Base-by-base conservation (phyloP, 2,888 invertebrate species). In the Drosophila kanekoi region DNA sequence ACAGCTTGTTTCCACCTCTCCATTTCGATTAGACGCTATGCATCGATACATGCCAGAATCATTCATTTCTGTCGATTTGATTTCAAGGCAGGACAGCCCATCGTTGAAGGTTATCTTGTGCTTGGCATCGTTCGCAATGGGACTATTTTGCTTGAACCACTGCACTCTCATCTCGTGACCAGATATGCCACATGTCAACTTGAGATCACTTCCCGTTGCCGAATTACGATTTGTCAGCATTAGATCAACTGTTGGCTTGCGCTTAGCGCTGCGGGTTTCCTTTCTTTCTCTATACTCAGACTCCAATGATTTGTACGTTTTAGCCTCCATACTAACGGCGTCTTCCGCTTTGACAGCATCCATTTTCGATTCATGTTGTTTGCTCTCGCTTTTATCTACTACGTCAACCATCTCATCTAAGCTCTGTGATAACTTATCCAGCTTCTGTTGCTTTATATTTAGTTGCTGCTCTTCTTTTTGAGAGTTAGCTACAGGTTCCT, bases 41-140 rank as follows among this genome's bases (percentile, higher is more conserved):
- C 97, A 97, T 14, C 95, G 94, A 89, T 97, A 97, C 86, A 96
- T 95, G 20, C 96, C 97, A 11, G 95, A 94, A 92, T 97, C 97
- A 65, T 93, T 93, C 0, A 94, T 93, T 13, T 94, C 93, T 1
- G 95, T 95, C 79, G 95, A 94, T 41, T 94, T 91, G 28, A 97
- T 94, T 93, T 97, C 96, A 67, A 97, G 91, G 54, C 95, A 96
- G 32, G 95, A 85, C 3, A 92, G 77, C 16, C 92, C 95, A 69
- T 96, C 93, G 4, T 95, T 96, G 82, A 95, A 95, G 4, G 87
- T 87, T 61, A 83, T 81, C 56, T 67, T 84, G 69, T 90, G 89
- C 74, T 91, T 92, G 56, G 68, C 64, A 59, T 72, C 79, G 45
- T 81, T 85, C 2, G 64, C 53, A 40, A 96, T 87, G 20, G 93